Evolutionary conservation across 2,113 vertebrate species (phyloP), one percentile per base, ranked within the genome.

Genomic region (Sciurus niger): DNA sequence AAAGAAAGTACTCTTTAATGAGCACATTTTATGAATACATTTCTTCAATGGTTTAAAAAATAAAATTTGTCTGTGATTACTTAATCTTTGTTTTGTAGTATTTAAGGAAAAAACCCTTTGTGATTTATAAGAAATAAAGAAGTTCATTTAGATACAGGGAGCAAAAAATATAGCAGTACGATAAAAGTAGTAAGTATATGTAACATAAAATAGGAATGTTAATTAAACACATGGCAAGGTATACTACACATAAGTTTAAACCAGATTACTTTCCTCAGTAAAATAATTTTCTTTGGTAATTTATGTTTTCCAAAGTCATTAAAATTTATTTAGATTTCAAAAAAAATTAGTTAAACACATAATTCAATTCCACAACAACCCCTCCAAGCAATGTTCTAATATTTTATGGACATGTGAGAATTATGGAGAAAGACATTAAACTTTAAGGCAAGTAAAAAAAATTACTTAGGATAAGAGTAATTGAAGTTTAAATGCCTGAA

Each of bases 271-370:
- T 80, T 8, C n/a, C 22, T 84, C 10, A 55, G 24, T 40, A 55
- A 84, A 95, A 40, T 89, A 8, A 51, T 68, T 73, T 86, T 76
- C 17, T 87, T 79, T 51, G 76, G 16, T 48, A 76, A 67, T 90
- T 65, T 67, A 76, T 0, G 63, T 76, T 89, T 92, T 25, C 6
- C 4, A 51, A 93, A 70, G 37, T 80, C 6, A 76, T 8, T 51
- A 76, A 76, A 70, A 87, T n/a, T 2, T 0, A 63, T 20, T 82
- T 60, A 48, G 32, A 40, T 40, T 40, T 40, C 40, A 40, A 40
- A 40, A 40, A 40, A 40, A 40, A 40, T 40, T 40, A 40, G 40
- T 40, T 40, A 40, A 40, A 40, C 40, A 40, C 40, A 40, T 40
- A 40, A 40, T 40, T 40, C 40, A 4, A 40, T 40, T 40, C 40